Evolutionary conservation across 1,140 invertebrate species (phyloP), one percentile per base, ranked within the genome.

Genomic region (Gonatopus flavifemur): DNA sequence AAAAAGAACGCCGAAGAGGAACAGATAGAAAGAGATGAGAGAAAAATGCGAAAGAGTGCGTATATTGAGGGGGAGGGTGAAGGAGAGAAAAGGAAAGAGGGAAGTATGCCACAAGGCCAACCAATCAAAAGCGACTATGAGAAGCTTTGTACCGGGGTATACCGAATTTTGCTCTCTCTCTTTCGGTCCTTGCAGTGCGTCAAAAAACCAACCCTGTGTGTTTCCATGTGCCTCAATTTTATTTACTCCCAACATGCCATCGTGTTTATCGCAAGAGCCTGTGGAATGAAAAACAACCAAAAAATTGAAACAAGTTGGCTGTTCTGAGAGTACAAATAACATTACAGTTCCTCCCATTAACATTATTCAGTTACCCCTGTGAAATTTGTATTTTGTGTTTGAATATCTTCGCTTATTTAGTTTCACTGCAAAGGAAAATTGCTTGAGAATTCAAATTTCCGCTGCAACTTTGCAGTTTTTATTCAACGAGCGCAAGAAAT

Each of bases 31-130:
- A 10, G 1, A 43, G 12, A 16, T n/a, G 32, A 22, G 39, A 19
- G 38, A 41, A 44, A 22, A 49, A 41, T 7, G n/a, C 15, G 25
- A 19, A 18, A 37, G 41, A 36, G 41, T 13, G 37, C 15, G n/a
- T 32, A 31, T n/a, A 21, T n/a, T 10, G 16, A 24, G 8, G 13
- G 46, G 25, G n/a, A 39, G 48, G 49, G 38, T 37, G 52, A 55
- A 48, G 25, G 54, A 52, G 51, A 55, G 51, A 57, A 55, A 55
- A 40, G 42, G 52, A 48, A 41, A 52, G 57, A 55, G 39, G 51
- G 55, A 68, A 61, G 52, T 66, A 66, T 62, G 64, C 67, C 62
- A 70, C 72, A 75, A 74, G 72, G 69, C 72, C 66, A 74, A 58
- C 60, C 52, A 43, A 48, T 52, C 45, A 49, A 55, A 47, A 58